These are phyloP conservation scores for Trichonephila clavata DNA, from an alignment of 1,140 invertebrate species.

Conservation along the genomic window DNA sequence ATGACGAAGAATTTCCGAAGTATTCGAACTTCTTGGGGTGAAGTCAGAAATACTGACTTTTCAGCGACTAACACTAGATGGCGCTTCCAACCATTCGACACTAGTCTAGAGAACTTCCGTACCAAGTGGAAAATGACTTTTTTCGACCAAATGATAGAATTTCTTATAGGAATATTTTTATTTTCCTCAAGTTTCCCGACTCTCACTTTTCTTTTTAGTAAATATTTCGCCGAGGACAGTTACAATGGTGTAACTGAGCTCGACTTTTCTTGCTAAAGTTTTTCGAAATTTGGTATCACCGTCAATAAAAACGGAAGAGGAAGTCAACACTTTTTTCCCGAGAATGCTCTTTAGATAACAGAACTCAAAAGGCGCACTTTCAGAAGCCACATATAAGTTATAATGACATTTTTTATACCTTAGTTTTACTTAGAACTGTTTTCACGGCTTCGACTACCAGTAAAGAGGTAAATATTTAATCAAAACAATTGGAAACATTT, in stretches of 20 bases:
- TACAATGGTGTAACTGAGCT: neutral
- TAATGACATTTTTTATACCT: neutral
- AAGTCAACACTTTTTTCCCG: neutral
- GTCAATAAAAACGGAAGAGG: neutral
- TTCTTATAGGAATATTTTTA: neutral
- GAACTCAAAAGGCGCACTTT: neutral
- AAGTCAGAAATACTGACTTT: neutral
- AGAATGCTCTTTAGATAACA: neutral
- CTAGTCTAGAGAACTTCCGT: neutral
- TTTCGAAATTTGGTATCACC: neutral
- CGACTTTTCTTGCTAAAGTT: neutral
- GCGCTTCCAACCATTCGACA: neutral
- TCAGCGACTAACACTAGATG: neutral
- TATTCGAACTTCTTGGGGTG: neutral
- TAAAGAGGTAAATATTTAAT: too few species aligned
- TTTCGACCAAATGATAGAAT: neutral
- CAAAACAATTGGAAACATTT: too few species aligned
- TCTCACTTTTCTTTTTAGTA: neutral
- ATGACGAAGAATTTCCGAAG: neutral
- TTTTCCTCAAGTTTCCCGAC: neutral
- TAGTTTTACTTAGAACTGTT: neutral
- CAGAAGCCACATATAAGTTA: neutral
- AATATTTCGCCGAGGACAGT: neutral
- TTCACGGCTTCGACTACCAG: too few species aligned
- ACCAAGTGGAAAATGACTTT: neutral